Conservation (phyloP, 2,888 invertebrate species). For the Cordylochernes scorpioides region DNA sequence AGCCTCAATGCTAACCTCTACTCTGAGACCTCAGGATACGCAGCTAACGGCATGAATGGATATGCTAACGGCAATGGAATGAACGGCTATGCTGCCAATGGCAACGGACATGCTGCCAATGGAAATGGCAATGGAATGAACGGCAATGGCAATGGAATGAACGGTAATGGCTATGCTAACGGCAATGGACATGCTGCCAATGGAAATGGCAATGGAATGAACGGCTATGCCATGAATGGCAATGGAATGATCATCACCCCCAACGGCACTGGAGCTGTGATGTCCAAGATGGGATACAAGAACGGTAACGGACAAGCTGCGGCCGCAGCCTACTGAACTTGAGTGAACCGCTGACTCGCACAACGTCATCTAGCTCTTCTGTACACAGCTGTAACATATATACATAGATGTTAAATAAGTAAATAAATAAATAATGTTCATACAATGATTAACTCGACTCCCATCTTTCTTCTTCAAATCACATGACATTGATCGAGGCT, state of each 20-base stretch:
- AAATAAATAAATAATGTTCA: no score
- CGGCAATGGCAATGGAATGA: neutral
- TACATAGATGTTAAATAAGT: no score
- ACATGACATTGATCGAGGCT: no score
- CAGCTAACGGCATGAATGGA: neutral
- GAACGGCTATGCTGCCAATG: neutral
- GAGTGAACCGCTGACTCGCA: no score
- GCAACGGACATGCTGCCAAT: neutral
- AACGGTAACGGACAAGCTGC: neutral
- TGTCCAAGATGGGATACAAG: neutral
- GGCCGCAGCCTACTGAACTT: no score
- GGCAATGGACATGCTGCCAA: neutral
- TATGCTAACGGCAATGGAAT: neutral
- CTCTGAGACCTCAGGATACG: neutral
- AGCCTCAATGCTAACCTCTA: conserved; percentile 44
- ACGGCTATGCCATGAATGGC: neutral
- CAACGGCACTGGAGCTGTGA: neutral
- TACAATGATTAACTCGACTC: no score
- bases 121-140: conserved; percentile 1
- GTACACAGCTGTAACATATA: no score
- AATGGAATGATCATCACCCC: neutral
- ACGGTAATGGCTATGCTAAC: neutral
- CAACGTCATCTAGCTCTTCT: no score
- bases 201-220: neutral
- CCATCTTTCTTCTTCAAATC: no score